Base-by-base conservation (phyloP, 2,797 vertebrate genomes). In the Tympanoctomys barrerae region DNA sequence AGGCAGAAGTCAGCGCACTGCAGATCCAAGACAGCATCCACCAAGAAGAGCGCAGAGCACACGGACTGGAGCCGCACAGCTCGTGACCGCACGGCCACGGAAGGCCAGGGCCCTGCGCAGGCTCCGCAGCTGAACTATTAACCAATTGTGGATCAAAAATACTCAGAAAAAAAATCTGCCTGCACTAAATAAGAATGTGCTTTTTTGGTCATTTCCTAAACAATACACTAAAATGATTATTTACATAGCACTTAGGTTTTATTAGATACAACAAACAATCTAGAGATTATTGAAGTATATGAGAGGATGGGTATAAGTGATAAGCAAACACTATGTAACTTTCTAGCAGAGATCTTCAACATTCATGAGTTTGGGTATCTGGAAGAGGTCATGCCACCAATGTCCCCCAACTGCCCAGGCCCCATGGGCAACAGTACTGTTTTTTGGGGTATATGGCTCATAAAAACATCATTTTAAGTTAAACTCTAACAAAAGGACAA, bases 401-500 rank as follows among this genome's bases (percentile, higher is more conserved):
- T 28, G 54, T 87, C 85, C 49, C 19, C 57, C 49, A 36, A 57
- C 16, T 19, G 14, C 54, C 54, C 14, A 57, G 54, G n/a, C 46
- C 22, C 28, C 31, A 42, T 13, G 9, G 31, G 36, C 22, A 59
- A 49, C 11, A 26, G 6, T 71, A 33, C 2, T 42, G n/a, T 66
- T 62, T 68, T 75, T 71, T 79, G 64, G 73, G 36, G 5, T 24
- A 49, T 18, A 61, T 31, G 6, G 21, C 36, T 73, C 86, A 26
- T 57, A 64, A 86, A 94, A 87, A 42, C 19, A 36, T 39, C n/a
- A 61, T 39, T 87, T 88, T 71, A 81, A 71, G 61, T 88, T 33
- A 70, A 80, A 94, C 14, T 81, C 86, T 70, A 52, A 79, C n/a
- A 90, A 7, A 86, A 54, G 64, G 61, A 94, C 71, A 71, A 52